Base-by-base conservation (phyloP, 2,888 invertebrate genomes). In the Calameuta filiformis region DNA sequence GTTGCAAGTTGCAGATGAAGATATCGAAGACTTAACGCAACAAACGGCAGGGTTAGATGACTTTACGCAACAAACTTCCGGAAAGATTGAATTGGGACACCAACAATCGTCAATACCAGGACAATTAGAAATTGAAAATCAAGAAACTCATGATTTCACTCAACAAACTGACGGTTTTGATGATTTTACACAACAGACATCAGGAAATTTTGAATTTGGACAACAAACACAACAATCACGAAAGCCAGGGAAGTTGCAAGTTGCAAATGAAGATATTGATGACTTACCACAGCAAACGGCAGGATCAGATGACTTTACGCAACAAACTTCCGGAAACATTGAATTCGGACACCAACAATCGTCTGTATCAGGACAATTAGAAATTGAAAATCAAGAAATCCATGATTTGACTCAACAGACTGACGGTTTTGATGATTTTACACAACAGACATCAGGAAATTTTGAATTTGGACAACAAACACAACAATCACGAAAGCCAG, bases 101-200 rank as follows among this genome's bases (percentile, higher is more conserved):
- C 74, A 81, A 76, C 68, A 71, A 30, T 35, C 73, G 71, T 56
- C 33, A 31, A 34, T 12, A 40, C 56, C 35, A 23, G 73, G 77
- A 37, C 68, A 69, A 73, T 73, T 73, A 71, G 69, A 79, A 76
- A 23, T 56, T 33, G 79, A 37, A 12, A 76, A 69, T 31, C 75
- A 76, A 4, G 73, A 76, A 12, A 40, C 79, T 23, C 68, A 81
- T 30, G 76, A 79, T 34, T 68, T 79, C 6, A 77, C 69, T 30
- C 77, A 77, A 34, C 77, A 77, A 6, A 75, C 68, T 12, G 78
- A 76, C 34, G 73, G 79, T 79, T 79, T 78, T 35, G 78, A 82
- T 15, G 82, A 86, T 69, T 75, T 83, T 0, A 79, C 81, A 4
- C 80, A 80, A 31, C 77, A 76, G 80, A 76, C 78, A 75, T 68